Conservation (phyloP, 2,113 vertebrate species). For the Taurulus bubalis region DNA sequence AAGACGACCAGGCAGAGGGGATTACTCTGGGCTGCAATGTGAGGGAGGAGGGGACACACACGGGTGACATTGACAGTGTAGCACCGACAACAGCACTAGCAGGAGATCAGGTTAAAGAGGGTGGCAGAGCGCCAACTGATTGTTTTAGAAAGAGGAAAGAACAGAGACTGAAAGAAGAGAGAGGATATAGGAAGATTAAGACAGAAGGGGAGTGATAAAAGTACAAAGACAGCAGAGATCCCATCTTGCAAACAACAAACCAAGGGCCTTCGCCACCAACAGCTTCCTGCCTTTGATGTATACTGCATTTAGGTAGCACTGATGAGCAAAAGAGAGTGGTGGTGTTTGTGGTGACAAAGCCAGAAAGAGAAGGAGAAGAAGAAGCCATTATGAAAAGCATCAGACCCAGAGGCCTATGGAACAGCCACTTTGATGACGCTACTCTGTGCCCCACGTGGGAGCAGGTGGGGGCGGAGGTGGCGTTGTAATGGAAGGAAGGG, state of each 20-base stretch:
- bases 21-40: conserved; percentile 75
- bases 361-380: conserved; percentile 44
- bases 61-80: conserved; percentile 63
- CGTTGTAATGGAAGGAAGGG: conserved; percentile 58
- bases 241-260: conserved; percentile 73
- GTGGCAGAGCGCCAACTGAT: conserved; percentile 58
- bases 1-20: conserved; percentile 61
- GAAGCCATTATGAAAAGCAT: conserved; percentile 78
- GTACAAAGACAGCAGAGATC: conserved; percentile 60
- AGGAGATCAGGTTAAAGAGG: conserved; percentile 66
- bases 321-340: conserved; percentile 41
- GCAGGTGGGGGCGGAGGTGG: conserved; percentile 47
- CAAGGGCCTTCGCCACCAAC: conserved; percentile 62
- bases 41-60: conserved; percentile 5
- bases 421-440: conserved; percentile 79
- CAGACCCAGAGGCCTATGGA: conserved; percentile 75
- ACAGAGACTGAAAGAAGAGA: conserved; percentile 11
- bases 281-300: conserved; percentile 79
- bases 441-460: conserved; percentile 65
- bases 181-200: conserved; percentile 43
- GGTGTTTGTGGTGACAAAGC: conserved; percentile 53
- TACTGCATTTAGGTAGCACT: conserved; percentile 62
- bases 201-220: conserved; percentile 49
- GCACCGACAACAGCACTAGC: conserved; percentile 56
- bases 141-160: conserved; percentile 57